Evolutionary conservation across 1,140 invertebrate genomes (phyloP).

Genomic region (Linepithema humile): DNA sequence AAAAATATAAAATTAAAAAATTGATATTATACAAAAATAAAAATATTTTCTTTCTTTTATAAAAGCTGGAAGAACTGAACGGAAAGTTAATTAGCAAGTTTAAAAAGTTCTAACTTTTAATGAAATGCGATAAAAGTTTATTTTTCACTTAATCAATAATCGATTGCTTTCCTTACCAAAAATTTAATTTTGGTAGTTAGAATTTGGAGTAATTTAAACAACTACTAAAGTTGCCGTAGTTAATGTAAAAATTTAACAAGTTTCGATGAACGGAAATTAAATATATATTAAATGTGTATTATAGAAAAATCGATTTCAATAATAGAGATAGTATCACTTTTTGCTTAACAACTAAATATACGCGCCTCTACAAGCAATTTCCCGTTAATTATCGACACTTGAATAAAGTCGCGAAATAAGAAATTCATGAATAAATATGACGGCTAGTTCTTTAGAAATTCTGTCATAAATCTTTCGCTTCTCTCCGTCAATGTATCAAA

Average conservation of each 20-base stretch:
- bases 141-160: background rate
- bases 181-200: background rate
- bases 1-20: background rate
- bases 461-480: slow-evolving; percentile 3
- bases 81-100: background rate
- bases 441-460: slow-evolving; percentile 30
- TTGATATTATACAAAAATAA: background rate
- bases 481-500: slow-evolving; percentile 35
- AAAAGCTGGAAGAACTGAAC: background rate
- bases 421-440: slow-evolving; percentile 47
- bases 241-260: background rate
- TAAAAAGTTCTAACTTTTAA: background rate
- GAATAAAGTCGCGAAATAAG: slow-evolving; percentile 17
- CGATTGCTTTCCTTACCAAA: background rate
- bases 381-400: slow-evolving; percentile 35
- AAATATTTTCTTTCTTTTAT: background rate
- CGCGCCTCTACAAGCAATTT: slow-evolving; percentile 29
- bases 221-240: background rate
- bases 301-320: background rate
- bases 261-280: background rate
- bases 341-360: slow-evolving; percentile 9
- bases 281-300: background rate
- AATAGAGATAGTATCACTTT: background rate
- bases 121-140: background rate
- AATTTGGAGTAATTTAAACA: background rate